Evolutionary conservation across 1,140 invertebrate genomes (phyloP).

Genomic region (Hylyphantes graminicola): DNA sequence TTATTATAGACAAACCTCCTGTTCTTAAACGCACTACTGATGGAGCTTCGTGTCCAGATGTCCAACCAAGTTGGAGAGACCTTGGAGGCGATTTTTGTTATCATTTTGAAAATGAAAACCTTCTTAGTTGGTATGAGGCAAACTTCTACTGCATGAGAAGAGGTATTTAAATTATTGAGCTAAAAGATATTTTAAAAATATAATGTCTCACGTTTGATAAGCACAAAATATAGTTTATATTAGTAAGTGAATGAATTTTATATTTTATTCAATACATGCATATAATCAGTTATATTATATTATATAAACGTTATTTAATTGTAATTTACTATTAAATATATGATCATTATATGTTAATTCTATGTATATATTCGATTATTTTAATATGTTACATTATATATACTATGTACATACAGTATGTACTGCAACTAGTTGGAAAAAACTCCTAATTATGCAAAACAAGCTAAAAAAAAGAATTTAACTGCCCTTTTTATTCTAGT

Average conservation of each 20-base stretch:
- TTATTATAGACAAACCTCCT: neutral
- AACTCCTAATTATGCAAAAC: too few relatives aligned
- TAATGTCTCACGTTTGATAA: neutral
- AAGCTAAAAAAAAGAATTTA: too few relatives aligned
- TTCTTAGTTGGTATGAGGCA: constrained; percentile 21
- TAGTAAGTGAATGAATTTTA: neutral
- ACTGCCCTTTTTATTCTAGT: too few relatives aligned
- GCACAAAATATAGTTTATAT: neutral
- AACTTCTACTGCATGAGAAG: constrained; percentile 32
- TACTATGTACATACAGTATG: too few relatives aligned
- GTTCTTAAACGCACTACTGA: neutral
- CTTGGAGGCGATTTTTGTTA: constrained; percentile 34
- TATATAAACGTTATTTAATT: neutral
- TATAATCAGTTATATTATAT: neutral
- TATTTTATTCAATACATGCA: neutral
- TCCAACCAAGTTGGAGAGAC: constrained; percentile 34
- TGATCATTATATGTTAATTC: too few relatives aligned
- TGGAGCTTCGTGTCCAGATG: neutral
- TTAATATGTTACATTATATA: too few relatives aligned
- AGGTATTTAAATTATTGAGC: constrained; percentile 17
- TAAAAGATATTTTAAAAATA: neutral
- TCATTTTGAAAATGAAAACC: neutral
- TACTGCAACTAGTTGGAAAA: too few relatives aligned
- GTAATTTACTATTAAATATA: too few relatives aligned
- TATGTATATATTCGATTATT: too few relatives aligned